These are phyloP conservation scores for Cherax destructor DNA, from an alignment of 1,140 invertebrate genomes.

Conservation along the genomic window DNA sequence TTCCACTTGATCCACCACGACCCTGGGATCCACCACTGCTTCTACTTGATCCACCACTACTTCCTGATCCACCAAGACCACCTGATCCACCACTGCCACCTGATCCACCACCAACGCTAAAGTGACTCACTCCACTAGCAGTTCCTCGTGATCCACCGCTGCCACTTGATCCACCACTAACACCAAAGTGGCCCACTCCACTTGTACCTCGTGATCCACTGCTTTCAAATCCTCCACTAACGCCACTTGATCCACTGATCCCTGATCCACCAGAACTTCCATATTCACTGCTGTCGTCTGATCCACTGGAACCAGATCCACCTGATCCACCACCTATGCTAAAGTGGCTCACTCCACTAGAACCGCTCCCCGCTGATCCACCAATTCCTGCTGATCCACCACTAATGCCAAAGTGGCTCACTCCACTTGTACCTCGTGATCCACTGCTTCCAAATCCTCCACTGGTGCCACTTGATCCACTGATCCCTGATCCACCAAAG, in stretches of 20 bases:
- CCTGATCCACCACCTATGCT: too few relatives aligned
- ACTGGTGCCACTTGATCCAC: conserved; percentile 32
- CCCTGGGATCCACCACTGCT: neutral
- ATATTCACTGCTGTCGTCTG: neutral
- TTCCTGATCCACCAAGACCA: neutral
- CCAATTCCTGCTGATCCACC: neutral
- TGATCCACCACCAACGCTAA: neutral
- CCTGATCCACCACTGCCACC: neutral
- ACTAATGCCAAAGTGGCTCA: neutral
- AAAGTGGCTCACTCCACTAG: neutral
- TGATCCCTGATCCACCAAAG: conserved; percentile 3
- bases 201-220: conserved; percentile 17
- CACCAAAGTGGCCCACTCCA: conserved; percentile 6
- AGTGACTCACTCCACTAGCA: neutral
- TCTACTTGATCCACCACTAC: neutral
- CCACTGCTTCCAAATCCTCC: neutral
- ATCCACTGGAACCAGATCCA: conserved; percentile 19
- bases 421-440: neutral
- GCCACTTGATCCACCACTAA: conserved; percentile 3
- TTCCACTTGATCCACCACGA: conserved; percentile 14
- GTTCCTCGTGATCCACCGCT: neutral
- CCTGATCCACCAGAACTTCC: neutral
- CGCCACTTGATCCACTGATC: conserved; percentile 21
- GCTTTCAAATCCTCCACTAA: conserved; percentile 7
- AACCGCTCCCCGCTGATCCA: neutral